Conservation (phyloP, 35 echinoderm and acorn worm genomes). For the Acanthaster planci region DNA sequence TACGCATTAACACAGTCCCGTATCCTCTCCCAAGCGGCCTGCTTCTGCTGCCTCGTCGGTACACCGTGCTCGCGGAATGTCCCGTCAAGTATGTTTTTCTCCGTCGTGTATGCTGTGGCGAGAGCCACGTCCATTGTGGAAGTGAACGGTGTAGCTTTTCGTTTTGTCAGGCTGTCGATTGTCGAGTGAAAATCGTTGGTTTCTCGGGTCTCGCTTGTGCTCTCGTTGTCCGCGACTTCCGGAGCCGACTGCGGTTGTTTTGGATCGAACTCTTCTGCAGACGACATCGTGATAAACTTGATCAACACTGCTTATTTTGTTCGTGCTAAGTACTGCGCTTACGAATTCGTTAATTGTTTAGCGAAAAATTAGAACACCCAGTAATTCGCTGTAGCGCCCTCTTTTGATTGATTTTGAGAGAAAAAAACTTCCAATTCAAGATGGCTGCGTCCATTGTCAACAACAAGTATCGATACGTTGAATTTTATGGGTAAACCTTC, state of each 20-base stretch:
- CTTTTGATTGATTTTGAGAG: background rate
- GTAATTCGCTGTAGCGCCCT: conserved; percentile 3
- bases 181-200: background rate
- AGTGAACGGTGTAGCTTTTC: conserved; percentile 2
- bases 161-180: conserved; percentile 2
- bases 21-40: conserved; percentile 1
- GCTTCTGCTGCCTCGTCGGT: conserved; percentile 3
- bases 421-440: background rate
- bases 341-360: conserved; percentile 27
- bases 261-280: background rate
- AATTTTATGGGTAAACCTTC: background rate
- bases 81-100: conserved; percentile 22
- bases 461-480: background rate
- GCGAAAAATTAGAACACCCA: conserved; percentile 6
- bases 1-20: conserved; percentile 21
- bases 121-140: conserved; percentile 24
- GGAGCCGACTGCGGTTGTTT: background rate
- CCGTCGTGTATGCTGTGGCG: background rate
- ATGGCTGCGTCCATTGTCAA: conserved; percentile 1
- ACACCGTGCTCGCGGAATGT: background rate
- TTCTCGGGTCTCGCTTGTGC: background rate
- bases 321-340: conserved; percentile 28
- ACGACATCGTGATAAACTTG: background rate
- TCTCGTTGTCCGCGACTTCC: background rate
- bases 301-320: conserved; percentile 18